Conservation (phyloP, 2,113 vertebrate species). For the Sander lucioperca region DNA sequence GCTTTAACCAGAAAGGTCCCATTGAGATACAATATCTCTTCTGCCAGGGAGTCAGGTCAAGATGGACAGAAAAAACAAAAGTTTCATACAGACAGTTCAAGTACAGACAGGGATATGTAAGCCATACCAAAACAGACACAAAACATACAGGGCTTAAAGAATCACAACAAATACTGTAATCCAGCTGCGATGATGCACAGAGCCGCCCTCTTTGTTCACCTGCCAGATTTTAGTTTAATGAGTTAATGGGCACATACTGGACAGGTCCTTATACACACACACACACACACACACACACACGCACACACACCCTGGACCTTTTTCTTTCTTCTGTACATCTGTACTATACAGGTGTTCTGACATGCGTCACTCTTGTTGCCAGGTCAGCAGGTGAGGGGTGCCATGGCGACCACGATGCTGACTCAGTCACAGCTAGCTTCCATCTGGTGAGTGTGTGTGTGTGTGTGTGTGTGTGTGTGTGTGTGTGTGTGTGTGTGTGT, state of each 20-base stretch:
- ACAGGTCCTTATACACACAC: not conserved
- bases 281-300: not conserved
- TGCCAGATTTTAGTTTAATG: not conserved
- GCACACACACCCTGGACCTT: not conserved
- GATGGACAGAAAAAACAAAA: too few species aligned
- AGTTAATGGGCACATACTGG: not conserved
- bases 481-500: too few species aligned
- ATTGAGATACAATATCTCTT: too few species aligned
- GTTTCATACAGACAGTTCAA: too few species aligned
- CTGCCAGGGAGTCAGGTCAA: too few species aligned
- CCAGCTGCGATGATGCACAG: not conserved
- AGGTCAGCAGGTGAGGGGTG: conserved; percentile 96
- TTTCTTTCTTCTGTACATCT: not conserved
- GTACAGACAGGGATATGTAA: too few species aligned
- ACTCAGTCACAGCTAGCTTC: conserved; percentile 95
- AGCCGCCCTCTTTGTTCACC: not conserved
- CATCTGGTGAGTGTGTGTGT: conserved; percentile 90
- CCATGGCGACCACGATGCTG: conserved; percentile 93
- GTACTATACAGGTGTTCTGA: conserved; percentile 23
- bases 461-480: not conserved
- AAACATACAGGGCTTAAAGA: too few species aligned
- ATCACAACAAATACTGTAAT: not conserved
- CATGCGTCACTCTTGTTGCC: conserved; percentile 39
- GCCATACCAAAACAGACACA: too few species aligned
- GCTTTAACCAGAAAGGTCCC: too few species aligned